phyloP scores from a whole-genome alignment of 2,797 vertebrate species.

The Helostoma temminkii region DNA sequence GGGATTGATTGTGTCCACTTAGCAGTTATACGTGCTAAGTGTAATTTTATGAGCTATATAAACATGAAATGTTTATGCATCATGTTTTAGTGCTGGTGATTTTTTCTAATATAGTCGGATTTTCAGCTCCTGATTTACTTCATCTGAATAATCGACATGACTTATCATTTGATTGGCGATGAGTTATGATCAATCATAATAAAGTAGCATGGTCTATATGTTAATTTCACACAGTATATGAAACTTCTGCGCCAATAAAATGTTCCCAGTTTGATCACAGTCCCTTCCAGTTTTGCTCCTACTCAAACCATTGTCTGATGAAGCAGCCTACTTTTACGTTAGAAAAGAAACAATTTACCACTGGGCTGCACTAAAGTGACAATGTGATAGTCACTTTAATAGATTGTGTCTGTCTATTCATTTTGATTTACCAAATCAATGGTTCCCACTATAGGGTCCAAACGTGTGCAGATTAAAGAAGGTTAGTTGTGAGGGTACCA shows the following conservation, averaged over 20 bases:
- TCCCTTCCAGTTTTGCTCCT: background rate
- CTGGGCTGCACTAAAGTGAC: background rate
- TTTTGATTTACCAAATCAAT: conserved; percentile 20
- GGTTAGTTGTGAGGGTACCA: conserved; percentile 13
- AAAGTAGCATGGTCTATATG: no score
- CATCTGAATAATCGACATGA: background rate
- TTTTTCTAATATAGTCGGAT: background rate
- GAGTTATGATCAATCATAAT: no score
- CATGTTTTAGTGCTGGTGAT: conserved; percentile 2
- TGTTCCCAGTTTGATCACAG: background rate
- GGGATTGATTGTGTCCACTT: background rate
- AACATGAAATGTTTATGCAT: no score
- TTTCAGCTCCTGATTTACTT: background rate
- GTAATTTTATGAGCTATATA: no score
- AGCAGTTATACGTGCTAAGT: no score
- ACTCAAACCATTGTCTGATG: background rate
- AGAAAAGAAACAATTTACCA: conserved; percentile 7
- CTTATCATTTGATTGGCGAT: background rate
- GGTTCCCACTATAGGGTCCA: conserved; percentile 13
- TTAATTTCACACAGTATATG: background rate
- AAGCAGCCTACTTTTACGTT: background rate
- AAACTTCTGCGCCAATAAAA: background rate
- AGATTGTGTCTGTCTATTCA: conserved; percentile 11
- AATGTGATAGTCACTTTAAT: conserved; percentile 11
- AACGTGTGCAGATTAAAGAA: conserved; percentile 28